Evolutionary conservation across 2,888 invertebrate species (phyloP).

Genomic region (Napeogenes sylphis): DNA sequence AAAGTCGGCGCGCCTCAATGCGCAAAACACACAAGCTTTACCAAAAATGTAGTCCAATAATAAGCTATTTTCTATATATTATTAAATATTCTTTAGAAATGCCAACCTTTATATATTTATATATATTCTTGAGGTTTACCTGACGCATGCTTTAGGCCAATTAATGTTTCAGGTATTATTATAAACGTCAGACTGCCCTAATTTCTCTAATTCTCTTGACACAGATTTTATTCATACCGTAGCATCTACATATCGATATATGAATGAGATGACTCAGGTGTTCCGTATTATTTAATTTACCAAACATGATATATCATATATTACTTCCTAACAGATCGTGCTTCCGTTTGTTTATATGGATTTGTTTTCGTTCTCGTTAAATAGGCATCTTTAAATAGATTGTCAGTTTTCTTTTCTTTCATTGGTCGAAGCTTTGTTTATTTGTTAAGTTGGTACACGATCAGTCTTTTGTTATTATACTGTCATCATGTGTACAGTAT

Average conservation of each 20-base stretch:
- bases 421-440: not conserved
- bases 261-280: not conserved
- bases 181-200: conserved; percentile 31
- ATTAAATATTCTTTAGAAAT: not conserved
- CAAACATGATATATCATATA: not conserved
- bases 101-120: not conserved
- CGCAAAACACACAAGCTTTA: conserved; percentile 60
- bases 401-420: conserved; percentile 2
- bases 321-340: not conserved
- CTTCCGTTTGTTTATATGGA: not conserved
- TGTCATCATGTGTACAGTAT: not conserved
- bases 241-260: not conserved
- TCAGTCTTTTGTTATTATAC: not conserved
- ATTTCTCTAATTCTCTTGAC: conserved; percentile 32
- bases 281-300: not conserved
- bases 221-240: conserved; percentile 23
- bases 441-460: not conserved
- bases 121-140: not conserved
- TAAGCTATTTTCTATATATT: conserved; percentile 10
- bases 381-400: not conserved
- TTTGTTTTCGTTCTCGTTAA: not conserved
- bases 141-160: not conserved
- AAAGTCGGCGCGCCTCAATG: conserved; percentile 69
- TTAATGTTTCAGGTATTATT: not conserved
- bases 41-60: conserved; percentile 26